Evolutionary conservation across 2,888 invertebrate species (phyloP), one percentile per base, ranked within the genome.

Genomic region (Drosophila seclusa): DNA sequence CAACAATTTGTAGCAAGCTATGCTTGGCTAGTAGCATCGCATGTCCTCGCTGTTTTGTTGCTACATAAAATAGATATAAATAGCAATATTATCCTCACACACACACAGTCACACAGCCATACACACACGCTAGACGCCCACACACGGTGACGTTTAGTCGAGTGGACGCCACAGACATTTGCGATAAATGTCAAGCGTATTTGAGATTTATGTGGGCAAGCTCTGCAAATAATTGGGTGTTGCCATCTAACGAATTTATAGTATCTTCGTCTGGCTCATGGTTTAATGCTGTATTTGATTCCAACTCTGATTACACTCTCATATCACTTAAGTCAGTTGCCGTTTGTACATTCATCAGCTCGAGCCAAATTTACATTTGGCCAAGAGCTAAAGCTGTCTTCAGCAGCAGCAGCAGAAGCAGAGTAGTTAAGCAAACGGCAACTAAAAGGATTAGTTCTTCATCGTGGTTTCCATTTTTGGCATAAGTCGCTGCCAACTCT

Each of bases 111-210:
- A 59, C 45, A 27, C 34, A 21, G 21, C n/a, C n/a, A 16, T 2
- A 2, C 38, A 16, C 29, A n/a, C 31, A 49, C 29, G 29, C 40
- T 6, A 42, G 16, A 49, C 29, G 11, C 40, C 31, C 24, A 29
- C 42, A 50, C 50, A 50, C 50, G 31, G 32, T 36, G 58, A 53
- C 54, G 54, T 59, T 50, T 65, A 53, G 54, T 58, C 58, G 67
- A 68, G 72, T 78, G 61, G 66, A 53, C 77, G 65, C 73, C 81
- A 62, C 81, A 78, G 73, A 78, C 78, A 58, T 66, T 78, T 80
- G 58, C 84, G 73, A 84, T 84, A 84, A 84, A 84, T 83, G 84
- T 87, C 84, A 89, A 80, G 84, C 68, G 72, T 68, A 62, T 79
- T 52, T 59, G 66, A 84, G 89, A 85, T 89, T 85, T 89, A 85